Evolutionary conservation across 2,113 vertebrate genomes (phyloP).

Genomic region (Tragulus kanchil): DNA sequence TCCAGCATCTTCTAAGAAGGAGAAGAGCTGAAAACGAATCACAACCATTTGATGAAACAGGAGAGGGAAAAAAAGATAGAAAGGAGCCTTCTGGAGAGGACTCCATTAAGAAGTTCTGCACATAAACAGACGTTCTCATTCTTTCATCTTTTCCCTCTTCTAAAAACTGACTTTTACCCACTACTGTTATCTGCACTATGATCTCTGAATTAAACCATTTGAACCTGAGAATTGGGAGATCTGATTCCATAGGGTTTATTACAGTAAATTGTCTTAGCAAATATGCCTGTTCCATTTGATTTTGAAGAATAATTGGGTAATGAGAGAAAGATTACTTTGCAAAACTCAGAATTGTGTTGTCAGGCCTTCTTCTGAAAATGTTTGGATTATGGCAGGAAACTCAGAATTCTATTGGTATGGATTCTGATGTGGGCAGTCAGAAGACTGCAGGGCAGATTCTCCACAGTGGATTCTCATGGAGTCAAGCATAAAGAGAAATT

Average conservation of each 20-base stretch:
- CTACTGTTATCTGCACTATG: conserved; percentile 73
- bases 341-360: neutral
- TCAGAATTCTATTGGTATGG: neutral
- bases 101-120: conserved; percentile 48
- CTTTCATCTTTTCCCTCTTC: conserved; percentile 29
- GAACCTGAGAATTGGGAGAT: conserved; percentile 71
- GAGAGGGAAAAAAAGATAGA: neutral
- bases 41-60: neutral
- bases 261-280: conserved; percentile 88
- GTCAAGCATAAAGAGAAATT: neutral
- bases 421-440: neutral
- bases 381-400: neutral
- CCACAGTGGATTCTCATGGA: neutral
- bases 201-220: conserved; percentile 83
- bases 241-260: conserved; percentile 86
- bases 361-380: neutral
- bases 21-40: neutral
- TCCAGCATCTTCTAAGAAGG: conserved; percentile 14
- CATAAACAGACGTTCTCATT: conserved; percentile 32
- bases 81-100: neutral
- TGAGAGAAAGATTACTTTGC: conserved; percentile 90
- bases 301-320: conserved; percentile 90
- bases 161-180: conserved; percentile 65
- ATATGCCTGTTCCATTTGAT: conserved; percentile 87
- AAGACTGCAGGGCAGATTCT: neutral